These are phyloP conservation scores for Cyanistes caeruleus DNA, from an alignment of 2,113 vertebrate species.

Conservation along the genomic window DNA sequence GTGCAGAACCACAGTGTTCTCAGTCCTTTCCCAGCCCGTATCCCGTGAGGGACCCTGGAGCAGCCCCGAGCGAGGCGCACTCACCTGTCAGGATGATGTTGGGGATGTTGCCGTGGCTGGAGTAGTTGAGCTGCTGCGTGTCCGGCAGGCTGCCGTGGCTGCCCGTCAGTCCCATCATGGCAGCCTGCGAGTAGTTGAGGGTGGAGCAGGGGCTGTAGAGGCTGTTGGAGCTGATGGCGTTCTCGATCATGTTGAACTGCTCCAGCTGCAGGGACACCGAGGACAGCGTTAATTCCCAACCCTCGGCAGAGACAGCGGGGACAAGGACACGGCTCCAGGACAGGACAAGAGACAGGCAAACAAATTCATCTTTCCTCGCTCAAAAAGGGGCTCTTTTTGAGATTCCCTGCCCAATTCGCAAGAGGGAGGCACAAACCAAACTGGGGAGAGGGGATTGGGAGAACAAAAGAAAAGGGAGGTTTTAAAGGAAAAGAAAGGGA, in stretches of 20 bases:
- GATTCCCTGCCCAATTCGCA: neutral
- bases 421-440: neutral
- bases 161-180: slow-evolving; percentile 96
- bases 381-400: neutral
- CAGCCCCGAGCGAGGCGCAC: too few species aligned
- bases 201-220: slow-evolving; percentile 93
- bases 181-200: slow-evolving; percentile 96
- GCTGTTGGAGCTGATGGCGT: slow-evolving; percentile 88
- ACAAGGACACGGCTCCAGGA: neutral
- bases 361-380: slow-evolving; percentile 40
- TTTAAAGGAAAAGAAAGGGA: neutral
- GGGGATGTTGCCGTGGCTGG: slow-evolving; percentile 93
- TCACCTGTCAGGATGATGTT: slow-evolving; percentile 92
- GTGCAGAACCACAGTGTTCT: too few species aligned
- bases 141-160: slow-evolving; percentile 87
- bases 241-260: slow-evolving; percentile 99
- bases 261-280: slow-evolving; percentile 82
- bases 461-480: neutral
- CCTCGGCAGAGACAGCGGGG: neutral
- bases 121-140: slow-evolving; percentile 86
- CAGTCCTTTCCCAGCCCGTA: neutral
- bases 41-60: too few species aligned
- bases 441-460: accelerated
- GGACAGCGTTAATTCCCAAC: neutral
- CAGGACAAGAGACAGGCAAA: neutral